phyloP scores from a whole-genome alignment of 2,113 vertebrate species.

The Dipodomys ordii region DNA sequence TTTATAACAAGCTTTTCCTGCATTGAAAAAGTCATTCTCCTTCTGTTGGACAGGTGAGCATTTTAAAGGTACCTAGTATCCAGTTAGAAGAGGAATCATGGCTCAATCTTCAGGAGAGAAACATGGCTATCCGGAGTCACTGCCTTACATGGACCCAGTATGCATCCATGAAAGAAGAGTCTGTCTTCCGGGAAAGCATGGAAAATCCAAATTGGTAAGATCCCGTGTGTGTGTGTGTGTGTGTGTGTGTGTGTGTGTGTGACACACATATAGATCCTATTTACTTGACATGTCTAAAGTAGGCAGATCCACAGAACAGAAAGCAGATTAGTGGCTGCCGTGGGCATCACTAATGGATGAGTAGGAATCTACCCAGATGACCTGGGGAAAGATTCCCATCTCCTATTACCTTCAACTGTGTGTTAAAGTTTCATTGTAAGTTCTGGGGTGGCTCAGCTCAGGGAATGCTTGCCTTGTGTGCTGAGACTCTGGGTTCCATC shows the following conservation, averaged over 20 bases:
- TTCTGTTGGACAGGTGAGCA: constrained; percentile 79
- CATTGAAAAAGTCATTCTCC: constrained; percentile 6
- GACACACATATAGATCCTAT: too few species aligned
- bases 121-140: constrained; percentile 77
- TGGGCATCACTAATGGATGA: too few species aligned
- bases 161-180: constrained; percentile 81
- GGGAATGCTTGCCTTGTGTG: too few species aligned
- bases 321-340: too few species aligned
- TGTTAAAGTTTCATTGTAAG: neutral
- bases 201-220: constrained; percentile 85
- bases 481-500: too few species aligned
- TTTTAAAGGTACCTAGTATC: constrained; percentile 82
- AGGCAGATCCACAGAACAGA: too few species aligned
- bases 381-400: neutral
- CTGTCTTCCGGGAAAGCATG: constrained; percentile 84
- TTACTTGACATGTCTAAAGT: neutral
- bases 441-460: too few species aligned
- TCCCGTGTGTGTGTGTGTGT: neutral
- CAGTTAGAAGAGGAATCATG: constrained; percentile 87
- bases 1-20: constrained; percentile 21
- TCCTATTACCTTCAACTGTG: neutral
- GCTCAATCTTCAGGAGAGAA: constrained; percentile 81
- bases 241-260: neutral
- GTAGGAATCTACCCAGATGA: neutral
- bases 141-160: constrained; percentile 79